These are phyloP conservation scores for Lottia gigantea DNA, from an alignment of 2,888 invertebrate species.

Conservation along the genomic window DNA sequence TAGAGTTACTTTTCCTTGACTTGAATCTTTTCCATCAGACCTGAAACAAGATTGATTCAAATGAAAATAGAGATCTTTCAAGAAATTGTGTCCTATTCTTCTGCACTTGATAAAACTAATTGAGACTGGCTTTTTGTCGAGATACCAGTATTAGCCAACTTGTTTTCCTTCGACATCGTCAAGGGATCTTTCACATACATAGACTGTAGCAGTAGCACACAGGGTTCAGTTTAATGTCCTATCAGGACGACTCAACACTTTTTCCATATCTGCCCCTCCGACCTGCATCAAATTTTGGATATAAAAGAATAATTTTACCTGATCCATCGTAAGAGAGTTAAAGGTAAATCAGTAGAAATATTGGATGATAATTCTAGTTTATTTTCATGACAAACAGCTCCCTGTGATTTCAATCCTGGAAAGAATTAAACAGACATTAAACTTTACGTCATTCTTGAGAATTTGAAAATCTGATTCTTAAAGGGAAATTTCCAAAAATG, in stretches of 20 bases:
- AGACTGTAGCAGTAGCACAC: too few species aligned
- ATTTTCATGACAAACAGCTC: slow-evolving; percentile 92
- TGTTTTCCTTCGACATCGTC: too few species aligned
- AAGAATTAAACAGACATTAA: slow-evolving; percentile 36
- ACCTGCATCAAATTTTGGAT: too few species aligned
- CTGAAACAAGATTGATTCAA: slow-evolving; percentile 31
- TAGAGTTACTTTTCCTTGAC: slow-evolving; percentile 77
- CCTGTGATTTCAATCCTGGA: slow-evolving; percentile 91
- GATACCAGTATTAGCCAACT: too few species aligned
- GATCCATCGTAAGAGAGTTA: slow-evolving; percentile 90
- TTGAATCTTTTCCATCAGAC: slow-evolving; percentile 37
- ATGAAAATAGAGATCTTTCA: too few species aligned
- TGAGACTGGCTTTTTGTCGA: background rate
- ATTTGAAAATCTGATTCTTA: too few species aligned
- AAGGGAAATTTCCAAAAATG: too few species aligned
- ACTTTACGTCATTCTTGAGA: too few species aligned
- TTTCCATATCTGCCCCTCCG: too few species aligned
- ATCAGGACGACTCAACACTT: too few species aligned
- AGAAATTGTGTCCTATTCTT: background rate
- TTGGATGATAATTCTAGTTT: slow-evolving; percentile 90
- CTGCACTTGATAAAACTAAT: background rate
- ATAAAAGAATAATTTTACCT: slow-evolving; percentile 69
- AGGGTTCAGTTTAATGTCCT: too few species aligned
- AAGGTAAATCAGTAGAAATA: slow-evolving; percentile 92
- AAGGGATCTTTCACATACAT: too few species aligned